phyloP scores from a whole-genome alignment of 2,888 invertebrate genomes.

The Tipula vernalis region DNA sequence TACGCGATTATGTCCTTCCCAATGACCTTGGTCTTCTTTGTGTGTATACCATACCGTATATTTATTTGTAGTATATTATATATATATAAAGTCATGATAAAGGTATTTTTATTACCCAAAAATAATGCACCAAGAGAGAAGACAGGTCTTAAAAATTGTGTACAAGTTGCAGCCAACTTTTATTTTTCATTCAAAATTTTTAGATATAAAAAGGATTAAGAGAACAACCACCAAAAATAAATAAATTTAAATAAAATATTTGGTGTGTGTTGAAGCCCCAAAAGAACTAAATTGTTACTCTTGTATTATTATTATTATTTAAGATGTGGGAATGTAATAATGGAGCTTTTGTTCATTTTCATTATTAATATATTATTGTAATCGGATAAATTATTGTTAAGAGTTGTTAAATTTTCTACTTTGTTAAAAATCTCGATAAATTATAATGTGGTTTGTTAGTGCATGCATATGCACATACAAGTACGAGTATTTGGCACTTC shows the following conservation, averaged over 20 bases:
- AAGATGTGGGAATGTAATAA: not conserved
- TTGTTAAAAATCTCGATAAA: not conserved
- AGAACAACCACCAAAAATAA: not conserved
- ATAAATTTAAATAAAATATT: not conserved
- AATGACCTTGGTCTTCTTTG: not conserved
- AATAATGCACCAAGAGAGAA: not conserved
- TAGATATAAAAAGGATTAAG: not conserved
- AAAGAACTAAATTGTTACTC: not conserved
- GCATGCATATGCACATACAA: not conserved
- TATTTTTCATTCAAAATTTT: not conserved
- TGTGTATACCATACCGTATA: not conserved
- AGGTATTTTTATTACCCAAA: not conserved
- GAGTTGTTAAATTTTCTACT: not conserved
- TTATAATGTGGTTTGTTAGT: not conserved
- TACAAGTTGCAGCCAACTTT: not conserved
- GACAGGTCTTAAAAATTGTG: not conserved
- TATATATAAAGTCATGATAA: not conserved
- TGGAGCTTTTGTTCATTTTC: constrained; percentile 5
- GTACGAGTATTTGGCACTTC: not conserved
- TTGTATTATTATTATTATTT: not conserved
- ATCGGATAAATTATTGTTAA: constrained; percentile 9
- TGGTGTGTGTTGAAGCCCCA: not conserved
- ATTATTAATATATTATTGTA: not conserved
- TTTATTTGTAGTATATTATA: not conserved
- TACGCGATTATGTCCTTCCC: not conserved